These are phyloP conservation scores for Paracentrotus lividus DNA, from an alignment of 53 echinoderm and acorn worm genomes.

Conservation along the genomic window DNA sequence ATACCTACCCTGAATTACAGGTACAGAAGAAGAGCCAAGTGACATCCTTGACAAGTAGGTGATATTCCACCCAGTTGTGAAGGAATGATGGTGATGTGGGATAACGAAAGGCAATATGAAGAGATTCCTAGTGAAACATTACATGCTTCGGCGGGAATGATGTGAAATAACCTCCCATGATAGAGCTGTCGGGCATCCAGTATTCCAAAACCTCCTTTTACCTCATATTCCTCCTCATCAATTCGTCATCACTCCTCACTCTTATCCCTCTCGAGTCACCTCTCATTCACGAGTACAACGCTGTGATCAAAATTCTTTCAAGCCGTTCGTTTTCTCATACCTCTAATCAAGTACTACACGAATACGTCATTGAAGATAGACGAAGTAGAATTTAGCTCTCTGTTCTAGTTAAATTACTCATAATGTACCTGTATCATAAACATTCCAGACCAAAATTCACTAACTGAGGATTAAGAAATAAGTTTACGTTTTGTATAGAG, in stretches of 20 bases:
- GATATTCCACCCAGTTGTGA: not conserved
- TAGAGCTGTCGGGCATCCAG: not conserved
- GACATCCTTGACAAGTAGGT: not conserved
- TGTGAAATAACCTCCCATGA: not conserved
- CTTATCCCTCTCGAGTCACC: not conserved
- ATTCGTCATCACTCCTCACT: not conserved
- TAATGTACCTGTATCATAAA: too few species aligned
- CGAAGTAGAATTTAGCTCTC: too few species aligned
- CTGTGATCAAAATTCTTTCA: not conserved
- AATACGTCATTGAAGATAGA: not conserved
- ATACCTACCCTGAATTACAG: constrained; percentile 8
- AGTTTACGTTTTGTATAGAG: too few species aligned
- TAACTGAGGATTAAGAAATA: too few species aligned
- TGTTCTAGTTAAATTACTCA: too few species aligned
- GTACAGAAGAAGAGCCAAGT: not conserved
- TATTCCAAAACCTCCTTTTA: not conserved
- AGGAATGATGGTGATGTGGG: not conserved
- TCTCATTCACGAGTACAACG: not conserved
- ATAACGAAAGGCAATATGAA: not conserved
- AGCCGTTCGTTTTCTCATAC: too few species aligned
- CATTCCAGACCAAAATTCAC: too few species aligned
- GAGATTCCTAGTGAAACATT: not conserved
- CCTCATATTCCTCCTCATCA: not conserved
- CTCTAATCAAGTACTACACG: not conserved
- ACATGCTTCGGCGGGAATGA: not conserved